Base-by-base conservation (phyloP, 2,113 vertebrate genomes). In the Brachyistius frenatus region DNA sequence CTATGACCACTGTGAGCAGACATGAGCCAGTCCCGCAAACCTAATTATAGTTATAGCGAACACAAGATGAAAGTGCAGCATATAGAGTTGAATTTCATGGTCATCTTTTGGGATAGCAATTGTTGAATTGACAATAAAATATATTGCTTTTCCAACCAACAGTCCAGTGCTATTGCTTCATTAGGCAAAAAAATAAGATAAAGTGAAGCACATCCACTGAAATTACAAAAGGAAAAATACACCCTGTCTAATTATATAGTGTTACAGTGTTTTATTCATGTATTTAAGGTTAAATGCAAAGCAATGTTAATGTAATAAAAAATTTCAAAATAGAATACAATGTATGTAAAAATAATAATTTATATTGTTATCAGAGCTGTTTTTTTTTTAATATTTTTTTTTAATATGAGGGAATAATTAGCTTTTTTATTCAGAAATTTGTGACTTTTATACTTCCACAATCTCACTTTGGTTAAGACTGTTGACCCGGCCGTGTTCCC, bases 31-130 rank as follows among this genome's bases (percentile, higher is more conserved):
- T 66, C 67, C 81, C 78, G 14, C 63, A 80, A 86, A 86, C 82
- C 56, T 92, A 89, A 90, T 86, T 81, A 90, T 69, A 88, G 85
- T 84, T 77, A 9, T 63, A 23, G 39, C 57, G 54, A 86, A 64
- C 60, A 66, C 71, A 67, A 71, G 78, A 90, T 88, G 86, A 86
- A 90, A 88, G 77, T 85, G 81, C 46, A 62, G 73, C 54, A 4
- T 9, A 33, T 46, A 32, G 13, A 70, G 66, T 23, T 71, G 35
- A 49, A 16, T 66, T 55, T 80, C 72, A 70, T 49, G 60, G 83
- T 69, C 15, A 3, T 73, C 5, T 16, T 10, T 60, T 23, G 71
- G n/a, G 16, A 33, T 47, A 61, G 46, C 37, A 44, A 73, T 75
- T 44, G 54, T 62, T 53, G 66, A 73, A 78, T 23, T 63, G 35